Evolutionary conservation across 2,888 invertebrate species (phyloP), one percentile per base, ranked within the genome.

Genomic region (Latheticus oryzae): DNA sequence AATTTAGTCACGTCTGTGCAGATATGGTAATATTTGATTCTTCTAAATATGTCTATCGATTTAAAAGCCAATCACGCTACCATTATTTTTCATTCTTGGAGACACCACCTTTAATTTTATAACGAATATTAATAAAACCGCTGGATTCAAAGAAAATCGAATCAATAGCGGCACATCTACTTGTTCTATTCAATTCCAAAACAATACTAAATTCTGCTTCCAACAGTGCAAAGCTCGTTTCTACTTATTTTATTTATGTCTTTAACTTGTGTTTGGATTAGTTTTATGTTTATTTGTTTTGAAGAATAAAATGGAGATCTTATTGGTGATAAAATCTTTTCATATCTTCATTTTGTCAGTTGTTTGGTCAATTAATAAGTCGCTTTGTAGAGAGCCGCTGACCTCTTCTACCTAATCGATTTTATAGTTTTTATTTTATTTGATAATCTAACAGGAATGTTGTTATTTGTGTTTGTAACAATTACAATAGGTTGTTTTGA

Each of bases 1-100:
- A 26, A 45, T 32, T 32, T 42, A 28, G 19, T 17, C 42, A 15
- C 28, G 28, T 8, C n/a, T n/a, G n/a, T 28, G 26, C 42, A 28
- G 26, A 42, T 42, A 42, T 13, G 42, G 42, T 11, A 17, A 42
- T 42, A 28, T 42, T 42, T 42, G 28, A 42, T 42, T 28, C 28
- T 8, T 23, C 28, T 7, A 35, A 35, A 35, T 40, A 40, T 26
- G 40, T 40, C 24, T 8, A 40, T 13, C 40, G 8, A 40, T 40
- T 24, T 40, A 13, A 17, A 7, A 23, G 24, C 24, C 16, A 23
- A 23, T 38, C 23, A 23, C 23, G 23, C 2, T 38, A 23, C 23
- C 38, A 26, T 42, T 42, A 28, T 15, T 9, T 26, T 26, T 42
- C 26, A 42, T 42, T 28, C n/a, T n/a, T n/a, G n/a, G n/a, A n/a